phyloP scores from a whole-genome alignment of 2,797 vertebrate species.

The Tapera naevia region DNA sequence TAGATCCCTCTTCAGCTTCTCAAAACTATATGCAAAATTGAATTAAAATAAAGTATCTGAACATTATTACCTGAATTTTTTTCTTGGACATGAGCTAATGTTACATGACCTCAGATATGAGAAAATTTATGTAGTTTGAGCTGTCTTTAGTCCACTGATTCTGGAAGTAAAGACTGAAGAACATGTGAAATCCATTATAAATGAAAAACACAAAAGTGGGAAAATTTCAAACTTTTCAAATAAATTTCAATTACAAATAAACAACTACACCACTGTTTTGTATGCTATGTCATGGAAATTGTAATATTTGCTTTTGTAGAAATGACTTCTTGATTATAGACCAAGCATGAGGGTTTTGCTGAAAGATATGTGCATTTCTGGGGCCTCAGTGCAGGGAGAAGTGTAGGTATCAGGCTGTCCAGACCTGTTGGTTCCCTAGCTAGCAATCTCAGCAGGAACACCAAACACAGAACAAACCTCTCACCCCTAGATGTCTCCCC shows the following conservation, averaged over 20 bases:
- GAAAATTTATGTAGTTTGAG: background rate
- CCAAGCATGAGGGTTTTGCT: accelerated
- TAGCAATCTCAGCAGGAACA: background rate
- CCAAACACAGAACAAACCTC: constrained; percentile 3
- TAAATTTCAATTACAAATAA: background rate
- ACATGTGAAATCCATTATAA: background rate
- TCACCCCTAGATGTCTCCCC: constrained; percentile 61
- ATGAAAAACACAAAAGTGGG: background rate
- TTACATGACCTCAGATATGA: background rate
- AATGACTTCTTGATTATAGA: background rate
- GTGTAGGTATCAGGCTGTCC: accelerated
- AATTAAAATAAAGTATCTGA: background rate
- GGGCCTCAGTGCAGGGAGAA: background rate
- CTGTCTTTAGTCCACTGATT: background rate
- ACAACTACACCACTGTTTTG: background rate
- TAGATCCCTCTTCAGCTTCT: background rate
- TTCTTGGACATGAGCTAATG: accelerated
- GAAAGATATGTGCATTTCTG: background rate
- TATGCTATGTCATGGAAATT: background rate
- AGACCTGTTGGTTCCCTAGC: background rate
- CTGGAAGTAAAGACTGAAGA: background rate
- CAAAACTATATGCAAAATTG: background rate
- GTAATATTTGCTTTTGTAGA: background rate
- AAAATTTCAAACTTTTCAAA: background rate
- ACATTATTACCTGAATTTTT: background rate